Evolutionary conservation across 2,888 invertebrate genomes (phyloP), one percentile per base, ranked within the genome.

Genomic region (Oscheius myriophilus): DNA sequence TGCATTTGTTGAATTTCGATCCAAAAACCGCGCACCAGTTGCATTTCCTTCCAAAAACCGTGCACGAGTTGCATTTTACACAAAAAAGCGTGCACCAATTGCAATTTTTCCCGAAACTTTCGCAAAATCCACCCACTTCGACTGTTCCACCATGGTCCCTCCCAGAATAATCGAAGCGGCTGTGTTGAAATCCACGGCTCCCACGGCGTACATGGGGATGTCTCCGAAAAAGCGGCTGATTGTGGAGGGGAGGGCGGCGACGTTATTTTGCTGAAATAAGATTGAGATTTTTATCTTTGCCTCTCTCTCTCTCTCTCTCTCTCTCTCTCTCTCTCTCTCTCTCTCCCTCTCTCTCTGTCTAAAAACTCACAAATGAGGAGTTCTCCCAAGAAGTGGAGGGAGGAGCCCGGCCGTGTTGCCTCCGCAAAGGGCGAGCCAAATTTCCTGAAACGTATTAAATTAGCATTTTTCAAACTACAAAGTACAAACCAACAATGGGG

Each of bases 81-180:
- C 18, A 3, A 18, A 7, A 46, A 46, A 33, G 4, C 33, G 33
- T 33, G 33, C 33, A 33, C 9, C 4, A 18, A 16, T 16, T 23
- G 23, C 14, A 52, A 3, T 16, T 18, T 6, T 14, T 18, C 7
- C 7, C 11, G 11, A 51, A 16, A 51, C n/a, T 11, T 14, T n/a
- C n/a, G n/a, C n/a, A n/a, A n/a, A 52, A 25, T 14, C 16, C 2
- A 62, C 46, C 26, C 51, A 74, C 68, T 66, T 65, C 18, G 14
- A 33, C 21, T 63, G 18, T 21, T 79, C 75, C 18, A 79, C 70
- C 9, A 58, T 18, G 0, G 71, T 73, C n/a, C 70, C 81, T 26
- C 81, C 81, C 9, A 81, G 61, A 25, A 76, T 71, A 53, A 81
- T 75, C 14, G 71, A 43, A 39, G 70, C 69, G 3, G 72, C 79